Percentiles rank a stretch among this genome's conserved stretches.
These are phyloP conservation scores for Galemys pyrenaicus DNA, from an alignment of 2,113 vertebrate species.

Conservation along the genomic window DNA sequence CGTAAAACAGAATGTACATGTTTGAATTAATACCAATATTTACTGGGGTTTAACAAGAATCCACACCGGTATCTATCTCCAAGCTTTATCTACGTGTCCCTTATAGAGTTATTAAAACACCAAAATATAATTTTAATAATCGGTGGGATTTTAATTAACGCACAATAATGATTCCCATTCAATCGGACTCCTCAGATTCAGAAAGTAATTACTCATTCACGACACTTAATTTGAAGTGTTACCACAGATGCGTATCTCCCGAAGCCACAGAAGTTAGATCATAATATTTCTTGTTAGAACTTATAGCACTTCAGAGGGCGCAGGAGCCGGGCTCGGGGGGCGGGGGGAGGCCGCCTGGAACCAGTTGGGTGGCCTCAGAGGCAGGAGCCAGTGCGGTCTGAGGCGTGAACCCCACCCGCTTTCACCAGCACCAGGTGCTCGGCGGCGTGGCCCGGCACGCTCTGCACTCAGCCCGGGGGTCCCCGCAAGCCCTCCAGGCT, in stretches of 20 bases:
- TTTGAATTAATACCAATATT: conserved; percentile 72
- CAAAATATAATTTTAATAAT: conserved; percentile 81
- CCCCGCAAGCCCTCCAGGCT: background rate
- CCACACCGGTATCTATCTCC: conserved; percentile 52
- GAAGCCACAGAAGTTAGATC: conserved; percentile 74
- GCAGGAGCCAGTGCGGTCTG: background rate
- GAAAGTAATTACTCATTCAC: conserved; percentile 82
- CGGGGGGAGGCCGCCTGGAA: background rate
- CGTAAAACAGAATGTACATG: background rate
- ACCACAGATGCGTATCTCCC: conserved; percentile 78
- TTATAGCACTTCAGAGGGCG: conserved; percentile 64
- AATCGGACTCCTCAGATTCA: conserved; percentile 72
- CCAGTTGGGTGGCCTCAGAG: background rate
- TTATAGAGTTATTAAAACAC: conserved; percentile 77
- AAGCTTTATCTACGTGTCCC: conserved; percentile 73
- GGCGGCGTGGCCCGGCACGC: fast-evolving
- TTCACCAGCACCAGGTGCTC: background rate
- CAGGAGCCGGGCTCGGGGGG: background rate
- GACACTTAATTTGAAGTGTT: conserved; percentile 79
- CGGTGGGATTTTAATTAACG: conserved; percentile 81
- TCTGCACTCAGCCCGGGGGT: fast-evolving
- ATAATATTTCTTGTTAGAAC: conserved; percentile 71
- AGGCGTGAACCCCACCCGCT: fast-evolving
- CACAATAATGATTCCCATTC: conserved; percentile 78
- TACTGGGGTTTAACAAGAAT: conserved; percentile 73